A percentile compares a stretch with the other conserved stretches of the same genome.
Evolutionary conservation across 2,888 invertebrate genomes (phyloP).

Genomic region (Beris morrisii): DNA sequence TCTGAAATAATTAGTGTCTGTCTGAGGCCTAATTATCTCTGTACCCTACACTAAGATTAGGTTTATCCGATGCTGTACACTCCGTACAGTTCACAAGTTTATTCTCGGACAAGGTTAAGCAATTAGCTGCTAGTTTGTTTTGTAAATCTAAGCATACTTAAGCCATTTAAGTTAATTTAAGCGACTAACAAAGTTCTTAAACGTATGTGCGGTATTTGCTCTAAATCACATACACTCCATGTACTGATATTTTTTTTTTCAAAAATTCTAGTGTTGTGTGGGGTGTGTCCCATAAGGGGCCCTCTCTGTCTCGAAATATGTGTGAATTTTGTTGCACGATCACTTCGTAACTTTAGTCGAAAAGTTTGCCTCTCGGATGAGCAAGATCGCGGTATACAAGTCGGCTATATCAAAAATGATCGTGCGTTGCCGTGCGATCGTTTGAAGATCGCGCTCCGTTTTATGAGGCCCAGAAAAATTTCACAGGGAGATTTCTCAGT

Average conservation of each 20-base stretch:
- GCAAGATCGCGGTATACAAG: conserved; percentile 3
- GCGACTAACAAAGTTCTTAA: no score
- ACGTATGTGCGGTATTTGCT: no score
- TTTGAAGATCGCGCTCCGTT: conserved; percentile 17
- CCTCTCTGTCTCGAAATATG: no score
- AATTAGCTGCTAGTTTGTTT: conserved; percentile 22
- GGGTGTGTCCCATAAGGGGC: no score
- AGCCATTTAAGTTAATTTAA: conserved; percentile 10
- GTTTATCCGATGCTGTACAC: no score
- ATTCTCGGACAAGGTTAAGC: conserved; percentile 25
- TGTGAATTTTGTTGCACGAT: no score
- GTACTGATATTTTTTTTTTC: no score
- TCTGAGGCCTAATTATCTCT: no score
- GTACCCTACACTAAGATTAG: no score
- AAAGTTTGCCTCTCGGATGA: not conserved
- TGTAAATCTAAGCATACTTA: conserved; percentile 12
- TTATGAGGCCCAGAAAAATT: conserved; percentile 11
- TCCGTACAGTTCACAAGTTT: conserved; percentile 21
- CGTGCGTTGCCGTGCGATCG: conserved; percentile 14
- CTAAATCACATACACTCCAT: no score
- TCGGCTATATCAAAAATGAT: conserved; percentile 8
- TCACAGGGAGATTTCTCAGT: conserved; percentile 13
- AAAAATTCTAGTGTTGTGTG: not conserved
- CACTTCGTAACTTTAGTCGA: no score
- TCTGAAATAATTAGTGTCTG: no score